These are phyloP conservation scores for Uloborus plumipes DNA, from an alignment of 2,888 invertebrate species.

Conservation along the genomic window DNA sequence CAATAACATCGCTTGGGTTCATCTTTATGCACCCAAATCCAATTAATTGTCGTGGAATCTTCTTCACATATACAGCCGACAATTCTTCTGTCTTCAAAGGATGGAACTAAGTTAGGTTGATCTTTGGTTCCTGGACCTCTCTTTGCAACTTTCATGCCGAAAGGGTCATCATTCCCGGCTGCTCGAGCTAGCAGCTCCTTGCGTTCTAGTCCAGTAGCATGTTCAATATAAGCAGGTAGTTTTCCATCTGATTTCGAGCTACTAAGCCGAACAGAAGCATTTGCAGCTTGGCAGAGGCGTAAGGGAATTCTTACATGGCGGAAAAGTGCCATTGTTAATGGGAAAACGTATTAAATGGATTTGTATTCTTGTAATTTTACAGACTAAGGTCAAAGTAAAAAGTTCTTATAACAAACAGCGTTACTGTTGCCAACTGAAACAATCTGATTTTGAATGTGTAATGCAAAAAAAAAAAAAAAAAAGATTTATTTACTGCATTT, in stretches of 20 bases:
- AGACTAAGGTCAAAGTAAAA: slow-evolving; percentile 20
- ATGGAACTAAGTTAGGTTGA: slow-evolving; percentile 89
- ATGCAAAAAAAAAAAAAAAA: too few relatives aligned
- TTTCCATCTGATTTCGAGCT: slow-evolving; percentile 49
- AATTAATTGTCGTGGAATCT: slow-evolving; percentile 88
- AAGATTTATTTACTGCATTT: too few relatives aligned
- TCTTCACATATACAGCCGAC: slow-evolving; percentile 97
- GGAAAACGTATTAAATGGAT: background rate
- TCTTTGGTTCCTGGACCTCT: slow-evolving; percentile 86
- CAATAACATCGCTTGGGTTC: slow-evolving; percentile 93
- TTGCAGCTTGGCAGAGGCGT: slow-evolving; percentile 35
- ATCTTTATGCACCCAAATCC: slow-evolving; percentile 96
- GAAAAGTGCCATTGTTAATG: slow-evolving; percentile 23
- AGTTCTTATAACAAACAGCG: background rate
- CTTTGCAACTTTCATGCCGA: slow-evolving; percentile 82
- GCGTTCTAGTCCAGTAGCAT: slow-evolving; percentile 93
- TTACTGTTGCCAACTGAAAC: background rate
- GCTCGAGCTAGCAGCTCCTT: slow-evolving; percentile 87
- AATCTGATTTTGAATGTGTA: background rate
- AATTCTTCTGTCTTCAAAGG: slow-evolving; percentile 88
- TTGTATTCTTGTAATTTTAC: background rate
- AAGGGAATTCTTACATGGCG: slow-evolving; percentile 17
- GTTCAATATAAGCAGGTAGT: slow-evolving; percentile 90
- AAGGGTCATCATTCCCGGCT: slow-evolving; percentile 83
- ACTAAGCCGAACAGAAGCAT: slow-evolving; percentile 14